Evolutionary conservation across 2,797 vertebrate species (phyloP).

Genomic region (Gephyroberyx darwinii): DNA sequence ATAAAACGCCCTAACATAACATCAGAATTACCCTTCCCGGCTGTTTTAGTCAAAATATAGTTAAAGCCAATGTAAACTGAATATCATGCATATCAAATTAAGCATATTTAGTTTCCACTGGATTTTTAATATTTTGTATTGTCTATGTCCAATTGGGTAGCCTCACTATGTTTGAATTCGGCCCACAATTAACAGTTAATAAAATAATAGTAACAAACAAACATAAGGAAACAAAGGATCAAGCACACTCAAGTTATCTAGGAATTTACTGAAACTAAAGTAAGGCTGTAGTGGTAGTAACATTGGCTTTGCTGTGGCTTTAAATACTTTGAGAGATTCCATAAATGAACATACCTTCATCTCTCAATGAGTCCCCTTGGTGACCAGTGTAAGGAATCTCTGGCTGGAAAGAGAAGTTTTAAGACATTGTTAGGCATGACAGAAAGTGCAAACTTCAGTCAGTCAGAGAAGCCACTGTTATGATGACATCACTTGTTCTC

Average conservation of each 20-base stretch:
- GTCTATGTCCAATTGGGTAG: constrained; percentile 30
- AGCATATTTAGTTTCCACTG: background rate
- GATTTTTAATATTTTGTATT: background rate
- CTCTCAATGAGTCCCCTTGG: constrained; percentile 77
- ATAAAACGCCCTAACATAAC: constrained; percentile 19
- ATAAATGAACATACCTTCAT: constrained; percentile 83
- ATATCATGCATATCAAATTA: constrained; percentile 46
- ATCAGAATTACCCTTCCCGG: constrained; percentile 27
- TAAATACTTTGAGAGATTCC: constrained; percentile 4
- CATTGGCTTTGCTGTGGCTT: constrained; percentile 15
- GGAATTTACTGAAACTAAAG: background rate
- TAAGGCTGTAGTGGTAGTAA: background rate
- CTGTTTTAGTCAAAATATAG: constrained; percentile 40
- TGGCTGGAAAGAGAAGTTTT: constrained; percentile 66
- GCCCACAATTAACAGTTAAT: constrained; percentile 37
- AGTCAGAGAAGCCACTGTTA: constrained; percentile 67
- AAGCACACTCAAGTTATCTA: too few relatives aligned
- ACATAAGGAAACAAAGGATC: too few relatives aligned
- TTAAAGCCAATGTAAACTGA: constrained; percentile 40
- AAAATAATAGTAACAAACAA: constrained; percentile 5
- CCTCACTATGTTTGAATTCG: constrained; percentile 28
- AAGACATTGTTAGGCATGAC: constrained; percentile 59
- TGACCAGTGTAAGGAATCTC: constrained; percentile 71
- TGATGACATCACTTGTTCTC: constrained; percentile 78
- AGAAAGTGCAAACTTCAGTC: constrained; percentile 49